Evolutionary conservation across 1,140 invertebrate species (phyloP), one percentile per base, ranked within the genome.

Genomic region (Mizuhopecten yessoensis): DNA sequence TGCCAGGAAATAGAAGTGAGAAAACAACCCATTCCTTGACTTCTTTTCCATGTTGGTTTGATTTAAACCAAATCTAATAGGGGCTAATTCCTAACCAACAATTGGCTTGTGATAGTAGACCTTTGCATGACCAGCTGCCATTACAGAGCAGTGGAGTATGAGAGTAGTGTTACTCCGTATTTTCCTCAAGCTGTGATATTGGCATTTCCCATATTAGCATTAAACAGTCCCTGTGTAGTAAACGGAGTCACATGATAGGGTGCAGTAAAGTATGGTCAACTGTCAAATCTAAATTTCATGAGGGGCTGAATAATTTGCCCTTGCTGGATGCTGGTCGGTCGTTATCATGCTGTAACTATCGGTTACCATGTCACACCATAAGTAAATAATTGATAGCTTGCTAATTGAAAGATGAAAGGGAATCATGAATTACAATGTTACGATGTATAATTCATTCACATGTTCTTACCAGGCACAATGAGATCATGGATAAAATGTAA

Each of bases 211-310:
- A 75, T 17, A 75, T 75, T 75, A 75, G 57, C 23, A n/a, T 75
- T 75, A 39, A 39, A 39, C 36, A 9, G n/a, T 7, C 57, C n/a
- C 11, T n/a, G n/a, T 75, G 29, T 75, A 75, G 57, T 75, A 75
- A 75, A 75, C 57, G 3, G 2, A 29, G 57, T 75, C 57, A 75
- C 57, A 5, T 75, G 57, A 75, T 75, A 75, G 23, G 5, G n/a
- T 17, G 23, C 5, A 29, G 57, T 75, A 75, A 75, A 75, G 57
- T 17, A 75, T 75, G 57, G 57, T 29, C 57, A 75, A 9, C 57
- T 75, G 57, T 75, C 57, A 75, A 29, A 75, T 75, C 57, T 75
- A 75, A 75, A 75, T 75, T 75, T 75, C 57, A 75, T 75, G 57
- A 75, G 57, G n/a, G n/a, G 57, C 23, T 75, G 57, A 75, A 75